phyloP scores from a whole-genome alignment of 2,113 vertebrate genomes.

The Spermophilus dauricus region DNA sequence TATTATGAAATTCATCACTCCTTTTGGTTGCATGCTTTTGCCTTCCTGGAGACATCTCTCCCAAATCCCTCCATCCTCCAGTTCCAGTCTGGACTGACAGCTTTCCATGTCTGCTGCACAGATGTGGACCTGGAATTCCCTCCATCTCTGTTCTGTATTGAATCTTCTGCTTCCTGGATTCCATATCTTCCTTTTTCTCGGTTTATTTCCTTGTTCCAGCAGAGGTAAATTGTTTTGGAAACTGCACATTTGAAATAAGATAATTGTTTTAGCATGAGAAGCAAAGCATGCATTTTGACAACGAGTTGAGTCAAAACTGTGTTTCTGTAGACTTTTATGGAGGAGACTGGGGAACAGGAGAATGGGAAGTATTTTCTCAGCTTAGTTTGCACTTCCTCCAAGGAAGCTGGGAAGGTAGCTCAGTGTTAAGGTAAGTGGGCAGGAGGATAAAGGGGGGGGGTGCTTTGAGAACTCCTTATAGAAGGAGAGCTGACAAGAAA shows the following conservation, averaged over 20 bases:
- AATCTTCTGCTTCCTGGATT: slow-evolving; percentile 51
- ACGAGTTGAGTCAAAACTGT: not conserved
- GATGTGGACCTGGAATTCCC: slow-evolving; percentile 48
- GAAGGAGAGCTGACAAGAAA: not conserved
- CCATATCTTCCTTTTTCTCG: slow-evolving; percentile 14
- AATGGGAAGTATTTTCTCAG: not conserved
- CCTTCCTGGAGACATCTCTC: not conserved
- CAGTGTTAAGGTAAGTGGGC: not conserved
- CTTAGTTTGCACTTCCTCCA: not conserved
- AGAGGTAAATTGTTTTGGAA: slow-evolving; percentile 26
- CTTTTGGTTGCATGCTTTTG: slow-evolving; percentile 26
- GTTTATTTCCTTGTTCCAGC: slow-evolving; percentile 56
- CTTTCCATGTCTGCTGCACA: slow-evolving; percentile 29
- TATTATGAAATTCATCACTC: slow-evolving; percentile 14
- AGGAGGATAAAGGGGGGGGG: not conserved
- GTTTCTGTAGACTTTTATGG: not conserved
- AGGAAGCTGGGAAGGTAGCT: not conserved
- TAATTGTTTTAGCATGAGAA: slow-evolving; percentile 59
- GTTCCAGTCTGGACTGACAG: not conserved
- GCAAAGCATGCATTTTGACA: slow-evolving; percentile 22
- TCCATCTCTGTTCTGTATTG: slow-evolving; percentile 34
- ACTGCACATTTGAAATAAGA: slow-evolving; percentile 56
- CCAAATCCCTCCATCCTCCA: not conserved
- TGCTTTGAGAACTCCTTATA: not conserved
- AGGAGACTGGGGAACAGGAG: not conserved